Evolutionary conservation across 2,888 invertebrate genomes (phyloP), one percentile per base, ranked within the genome.

Genomic region (Mantis religiosa): DNA sequence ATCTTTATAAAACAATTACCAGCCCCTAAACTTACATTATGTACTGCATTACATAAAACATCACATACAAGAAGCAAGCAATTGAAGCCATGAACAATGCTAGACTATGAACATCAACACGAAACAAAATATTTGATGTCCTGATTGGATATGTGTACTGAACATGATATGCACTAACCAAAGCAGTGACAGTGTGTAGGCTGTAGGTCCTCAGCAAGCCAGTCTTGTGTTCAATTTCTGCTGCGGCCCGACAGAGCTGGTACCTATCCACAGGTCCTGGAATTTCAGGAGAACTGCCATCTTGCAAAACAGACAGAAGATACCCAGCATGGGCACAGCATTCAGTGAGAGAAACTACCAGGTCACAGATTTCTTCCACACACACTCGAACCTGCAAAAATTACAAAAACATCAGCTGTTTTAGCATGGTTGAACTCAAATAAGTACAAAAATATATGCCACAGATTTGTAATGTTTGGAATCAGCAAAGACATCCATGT

Each of bases 241-340:
- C 91, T 12, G 92, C 91, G 6, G 92, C 92, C 30, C 91, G 91
- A 30, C 91, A 91, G 47, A 92, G 90, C 89, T 91, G 91, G 90
- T 93, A 92, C 82, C 91, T 91, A 89, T 92, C 92, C 1, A 92
- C 91, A 2, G 92, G 91, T 28, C 92, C 92, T 28, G 91, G 90
- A 3, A 90, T 87, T 15, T 92, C 91, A 12, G 91, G 91, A 7
- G 88, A 88, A 84, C 91, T 91, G 28, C 90, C 91, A 28, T 91
- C 90, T 82, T 91, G 91, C 27, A 90, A 91, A 6, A 92, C 90
- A 12, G 92, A 91, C 28, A 91, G 90, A 27, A 92, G 90, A 90
- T 92, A 92, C 9, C 92, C 92, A 34, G 91, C 91, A 89, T 92
- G 92, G 41, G 92, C 92, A 86, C 92, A 92, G 47, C 92, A 90